Conservation (phyloP, 2,797 vertebrate species). For the Acanthurus tractus region DNA sequence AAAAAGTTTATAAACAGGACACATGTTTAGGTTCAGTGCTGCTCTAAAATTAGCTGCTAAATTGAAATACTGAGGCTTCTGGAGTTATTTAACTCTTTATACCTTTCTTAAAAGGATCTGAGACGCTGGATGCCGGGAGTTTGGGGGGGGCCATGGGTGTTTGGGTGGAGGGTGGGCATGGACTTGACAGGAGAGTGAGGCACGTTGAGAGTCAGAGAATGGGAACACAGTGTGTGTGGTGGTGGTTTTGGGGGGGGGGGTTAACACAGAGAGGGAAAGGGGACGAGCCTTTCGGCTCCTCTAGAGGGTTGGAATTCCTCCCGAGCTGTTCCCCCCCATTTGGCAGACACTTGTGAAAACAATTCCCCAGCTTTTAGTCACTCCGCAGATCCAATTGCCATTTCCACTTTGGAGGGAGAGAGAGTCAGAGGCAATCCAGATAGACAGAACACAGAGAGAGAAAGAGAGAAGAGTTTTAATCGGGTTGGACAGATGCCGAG, state of each 20-base stretch:
- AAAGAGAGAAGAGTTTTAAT: conserved; percentile 77
- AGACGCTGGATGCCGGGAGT: neutral
- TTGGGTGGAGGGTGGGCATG: conserved; percentile 15
- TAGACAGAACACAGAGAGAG: conserved; percentile 68
- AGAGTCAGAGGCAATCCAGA: conserved; percentile 76
- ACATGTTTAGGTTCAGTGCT: conserved; percentile 38
- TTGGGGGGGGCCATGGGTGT: neutral
- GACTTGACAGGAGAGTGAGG: conserved; percentile 70
- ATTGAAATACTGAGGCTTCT: conserved; percentile 47
- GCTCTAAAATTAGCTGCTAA: conserved; percentile 63
- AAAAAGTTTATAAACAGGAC: conserved; percentile 3
- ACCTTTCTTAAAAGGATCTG: conserved; percentile 53
- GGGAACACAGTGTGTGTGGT: conserved; percentile 27
- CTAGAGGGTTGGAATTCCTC: conserved; percentile 82
- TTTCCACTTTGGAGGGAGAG: conserved; percentile 80
- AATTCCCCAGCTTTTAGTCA: conserved; percentile 86
- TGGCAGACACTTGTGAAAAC: conserved; percentile 86
- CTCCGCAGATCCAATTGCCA: conserved; percentile 83
- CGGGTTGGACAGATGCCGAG: conserved; percentile 79
- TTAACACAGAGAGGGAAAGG: conserved; percentile 61
- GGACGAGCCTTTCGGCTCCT: conserved; percentile 76
- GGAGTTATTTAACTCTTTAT: conserved; percentile 59
- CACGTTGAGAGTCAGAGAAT: conserved; percentile 64
- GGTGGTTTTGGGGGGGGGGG: conserved; percentile 4
- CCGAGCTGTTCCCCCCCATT: conserved; percentile 73